Base-by-base conservation (phyloP, 2,113 vertebrate species). In the Calyptomena viridis region DNA sequence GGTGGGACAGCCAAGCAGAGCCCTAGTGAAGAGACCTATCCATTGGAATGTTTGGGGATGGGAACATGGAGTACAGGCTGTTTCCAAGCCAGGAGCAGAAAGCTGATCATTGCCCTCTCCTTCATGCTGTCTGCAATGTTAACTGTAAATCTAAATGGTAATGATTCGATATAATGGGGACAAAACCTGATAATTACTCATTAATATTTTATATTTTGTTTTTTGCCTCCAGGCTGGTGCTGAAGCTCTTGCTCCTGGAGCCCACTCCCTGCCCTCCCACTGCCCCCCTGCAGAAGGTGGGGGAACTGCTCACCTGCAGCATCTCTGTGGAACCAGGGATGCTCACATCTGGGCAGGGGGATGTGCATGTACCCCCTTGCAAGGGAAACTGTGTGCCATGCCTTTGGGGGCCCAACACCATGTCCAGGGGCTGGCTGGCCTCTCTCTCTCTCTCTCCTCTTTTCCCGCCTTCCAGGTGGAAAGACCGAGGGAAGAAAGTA, bases 61-160 rank as follows among this genome's bases (percentile, higher is more conserved):
- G 50, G 49, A 90, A 55, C 18, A 15, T 6, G 2, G 60, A 75
- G 17, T 52, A 49, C 0, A 2, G 73, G 40, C 50, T 62, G 27
- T 71, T 86, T 76, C 39, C 14, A 28, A 60, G 39, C 4, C 2
- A 23, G 67, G 23, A 59, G 13, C 30, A 68, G 87, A 73, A n/a
- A 86, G 67, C 53, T 72, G 56, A 56, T 75, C 22, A 14, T 21
- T 75, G 62, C 39, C 39, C 39, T 78, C 16, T 77, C 14, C 24
- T 20, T 7, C 1, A 6, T 0, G 0, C 62, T 68, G 37, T 52
- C 46, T 11, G 13, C 17, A 35, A 21, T 31, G 42, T 71, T 52
- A 63, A 14, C 52, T 12, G 16, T 35, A 82, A 87, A 59, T 40
- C 50, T 53, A 30, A 71, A 55, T 16, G 18, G 21, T 9, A 14